These are phyloP conservation scores for Amblyteles armatorius DNA, from an alignment of 2,888 invertebrate genomes.

Conservation along the genomic window DNA sequence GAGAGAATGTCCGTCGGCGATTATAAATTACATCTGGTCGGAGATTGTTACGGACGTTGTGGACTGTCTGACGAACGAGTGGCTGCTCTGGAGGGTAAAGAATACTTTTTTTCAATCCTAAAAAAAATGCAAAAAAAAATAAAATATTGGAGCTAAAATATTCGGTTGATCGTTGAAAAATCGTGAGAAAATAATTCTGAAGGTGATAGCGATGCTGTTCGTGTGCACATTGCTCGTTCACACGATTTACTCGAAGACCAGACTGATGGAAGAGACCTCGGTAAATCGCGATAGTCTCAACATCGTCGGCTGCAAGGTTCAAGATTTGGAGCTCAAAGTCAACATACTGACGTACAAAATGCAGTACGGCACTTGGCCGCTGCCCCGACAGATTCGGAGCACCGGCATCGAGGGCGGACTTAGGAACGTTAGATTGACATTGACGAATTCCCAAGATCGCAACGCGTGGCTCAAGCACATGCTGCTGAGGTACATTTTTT, in stretches of 20 bases:
- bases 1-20: constrained; percentile 77
- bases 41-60: constrained; percentile 81
- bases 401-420: constrained; percentile 67
- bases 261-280: constrained; percentile 65
- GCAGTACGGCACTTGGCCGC: constrained; percentile 80
- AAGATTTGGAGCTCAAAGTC: constrained; percentile 80
- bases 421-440: constrained; percentile 70
- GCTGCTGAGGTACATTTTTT: constrained; percentile 71
- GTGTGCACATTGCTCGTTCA: constrained; percentile 72
- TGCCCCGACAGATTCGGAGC: constrained; percentile 73
- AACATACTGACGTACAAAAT: constrained; percentile 80
- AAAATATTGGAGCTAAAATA: constrained; percentile 21
- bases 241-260: constrained; percentile 72
- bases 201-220: constrained; percentile 72
- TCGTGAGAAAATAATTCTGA: background rate
- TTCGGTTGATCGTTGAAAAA: constrained; percentile 67
- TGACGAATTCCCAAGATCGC: constrained; percentile 74
- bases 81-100: constrained; percentile 76
- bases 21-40: constrained; percentile 79
- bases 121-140: background rate
- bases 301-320: constrained; percentile 75
- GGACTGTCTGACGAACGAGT: constrained; percentile 77
- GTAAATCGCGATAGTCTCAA: constrained; percentile 72
- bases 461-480: constrained; percentile 77
- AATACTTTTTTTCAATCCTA: background rate